These are phyloP conservation scores for Melitaea cinxia DNA, from an alignment of 1,140 invertebrate species.

Conservation along the genomic window DNA sequence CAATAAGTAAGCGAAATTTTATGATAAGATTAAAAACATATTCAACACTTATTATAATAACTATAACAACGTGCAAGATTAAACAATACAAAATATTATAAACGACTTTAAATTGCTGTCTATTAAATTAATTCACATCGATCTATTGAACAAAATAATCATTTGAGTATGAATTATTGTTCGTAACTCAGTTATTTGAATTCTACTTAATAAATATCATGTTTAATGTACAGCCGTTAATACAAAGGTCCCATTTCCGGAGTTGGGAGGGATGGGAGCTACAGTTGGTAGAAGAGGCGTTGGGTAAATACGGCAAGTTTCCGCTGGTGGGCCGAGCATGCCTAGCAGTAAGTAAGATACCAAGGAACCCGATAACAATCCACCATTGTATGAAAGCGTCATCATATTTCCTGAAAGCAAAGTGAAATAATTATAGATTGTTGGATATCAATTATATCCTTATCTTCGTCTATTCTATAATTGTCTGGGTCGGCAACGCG, in stretches of 20 bases:
- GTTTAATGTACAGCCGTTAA: slow-evolving; percentile 30
- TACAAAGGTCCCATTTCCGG: slow-evolving; percentile 47
- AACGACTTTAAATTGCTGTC: too few species aligned
- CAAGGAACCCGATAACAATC: slow-evolving; percentile 90
- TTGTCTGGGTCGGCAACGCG: too few species aligned
- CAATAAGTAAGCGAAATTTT: too few species aligned
- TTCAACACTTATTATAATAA: too few species aligned
- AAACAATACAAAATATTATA: too few species aligned
- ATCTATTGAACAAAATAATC: not conserved
- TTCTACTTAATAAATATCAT: not conserved
- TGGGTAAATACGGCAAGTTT: slow-evolving; percentile 58
- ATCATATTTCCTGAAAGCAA: slow-evolving; percentile 91
- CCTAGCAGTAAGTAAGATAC: slow-evolving; percentile 91
- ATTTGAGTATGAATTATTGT: not conserved
- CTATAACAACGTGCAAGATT: too few species aligned
- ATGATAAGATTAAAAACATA: too few species aligned
- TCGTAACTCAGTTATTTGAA: not conserved
- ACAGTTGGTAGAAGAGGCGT: slow-evolving; percentile 62
- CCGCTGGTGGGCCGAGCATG: slow-evolving; percentile 84
- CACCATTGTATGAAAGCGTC: slow-evolving; percentile 94
- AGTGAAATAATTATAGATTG: not conserved
- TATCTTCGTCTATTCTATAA: too few species aligned
- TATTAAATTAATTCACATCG: not conserved
- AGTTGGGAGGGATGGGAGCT: slow-evolving; percentile 44
- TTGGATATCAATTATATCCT: not conserved